These are phyloP conservation scores for Orthosia cruda DNA, from an alignment of 2,888 invertebrate species.

Conservation along the genomic window DNA sequence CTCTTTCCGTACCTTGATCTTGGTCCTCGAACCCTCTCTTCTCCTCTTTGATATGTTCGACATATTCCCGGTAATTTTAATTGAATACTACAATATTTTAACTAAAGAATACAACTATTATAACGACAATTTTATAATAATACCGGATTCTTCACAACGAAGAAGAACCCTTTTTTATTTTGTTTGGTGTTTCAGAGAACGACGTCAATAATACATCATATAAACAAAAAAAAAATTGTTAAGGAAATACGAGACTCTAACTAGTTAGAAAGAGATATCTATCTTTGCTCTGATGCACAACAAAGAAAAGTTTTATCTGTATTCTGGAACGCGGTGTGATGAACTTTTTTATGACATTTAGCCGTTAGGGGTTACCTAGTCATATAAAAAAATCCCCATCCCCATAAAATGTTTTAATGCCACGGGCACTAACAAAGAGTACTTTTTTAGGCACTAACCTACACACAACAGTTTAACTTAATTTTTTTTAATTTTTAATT, in stretches of 20 bases:
- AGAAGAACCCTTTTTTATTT: constrained; percentile 55
- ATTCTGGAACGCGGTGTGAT: constrained; percentile 38
- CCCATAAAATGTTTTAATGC: not conserved
- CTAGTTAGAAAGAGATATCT: constrained; percentile 30
- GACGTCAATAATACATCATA: not conserved
- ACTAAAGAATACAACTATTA: constrained; percentile 58
- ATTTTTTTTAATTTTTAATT: no score
- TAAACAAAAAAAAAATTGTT: not conserved
- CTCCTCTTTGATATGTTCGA: constrained; percentile 91
- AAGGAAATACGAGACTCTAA: not conserved
- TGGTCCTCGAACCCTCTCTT: constrained; percentile 88
- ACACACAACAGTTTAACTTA: no score
- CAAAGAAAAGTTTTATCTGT: not conserved
- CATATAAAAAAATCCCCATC: not conserved
- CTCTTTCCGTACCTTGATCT: constrained; percentile 90
- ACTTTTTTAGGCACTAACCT: no score
- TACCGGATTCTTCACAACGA: constrained; percentile 55
- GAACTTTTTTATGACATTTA: constrained; percentile 20
- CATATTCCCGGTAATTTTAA: constrained; percentile 77
- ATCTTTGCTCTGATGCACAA: constrained; percentile 5
- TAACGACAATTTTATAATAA: constrained; percentile 67
- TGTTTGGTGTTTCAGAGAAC: constrained; percentile 54
- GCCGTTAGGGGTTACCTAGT: not conserved
- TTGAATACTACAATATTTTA: constrained; percentile 25
- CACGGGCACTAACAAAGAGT: no score